Evolutionary conservation across 2,888 invertebrate species (phyloP).

Genomic region (Oxycera nigricornis): DNA sequence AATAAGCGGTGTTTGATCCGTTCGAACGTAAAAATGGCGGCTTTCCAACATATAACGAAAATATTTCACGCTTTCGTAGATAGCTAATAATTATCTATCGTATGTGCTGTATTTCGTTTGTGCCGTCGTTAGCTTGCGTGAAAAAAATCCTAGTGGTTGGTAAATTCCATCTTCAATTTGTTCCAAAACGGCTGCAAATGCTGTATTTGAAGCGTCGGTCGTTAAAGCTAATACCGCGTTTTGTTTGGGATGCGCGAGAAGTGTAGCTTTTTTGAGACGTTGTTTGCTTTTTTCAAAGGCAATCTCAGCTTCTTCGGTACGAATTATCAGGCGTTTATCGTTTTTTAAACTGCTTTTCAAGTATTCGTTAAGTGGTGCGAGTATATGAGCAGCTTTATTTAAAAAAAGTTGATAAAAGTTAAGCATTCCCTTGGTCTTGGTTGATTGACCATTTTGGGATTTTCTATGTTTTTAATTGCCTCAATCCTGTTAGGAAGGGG

Average conservation of each 20-base stretch:
- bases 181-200: too few species aligned
- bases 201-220: too few species aligned
- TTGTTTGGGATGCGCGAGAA: constrained; percentile 53
- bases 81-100: constrained; percentile 57
- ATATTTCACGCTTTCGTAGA: constrained; percentile 51
- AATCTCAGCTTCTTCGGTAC: not conserved
- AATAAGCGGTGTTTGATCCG: constrained; percentile 34
- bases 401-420: constrained; percentile 29
- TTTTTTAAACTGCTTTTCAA: too few species aligned
- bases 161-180: constrained; percentile 50
- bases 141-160: constrained; percentile 57
- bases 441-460: too few species aligned
- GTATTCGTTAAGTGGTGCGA: constrained; percentile 24
- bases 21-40: constrained; percentile 14
- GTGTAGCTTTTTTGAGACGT: constrained; percentile 44
- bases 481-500: too few species aligned
- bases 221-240: constrained; percentile 48
- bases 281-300: constrained; percentile 16
- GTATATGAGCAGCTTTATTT: constrained; percentile 25
- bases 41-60: constrained; percentile 46
- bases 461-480: too few species aligned
- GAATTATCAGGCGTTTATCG: too few species aligned
- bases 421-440: constrained; percentile 46
- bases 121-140: constrained; percentile 51
- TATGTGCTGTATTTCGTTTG: constrained; percentile 54